These are phyloP conservation scores for Oryzias woworae DNA, from an alignment of 2,113 vertebrate genomes.

Conservation along the genomic window DNA sequence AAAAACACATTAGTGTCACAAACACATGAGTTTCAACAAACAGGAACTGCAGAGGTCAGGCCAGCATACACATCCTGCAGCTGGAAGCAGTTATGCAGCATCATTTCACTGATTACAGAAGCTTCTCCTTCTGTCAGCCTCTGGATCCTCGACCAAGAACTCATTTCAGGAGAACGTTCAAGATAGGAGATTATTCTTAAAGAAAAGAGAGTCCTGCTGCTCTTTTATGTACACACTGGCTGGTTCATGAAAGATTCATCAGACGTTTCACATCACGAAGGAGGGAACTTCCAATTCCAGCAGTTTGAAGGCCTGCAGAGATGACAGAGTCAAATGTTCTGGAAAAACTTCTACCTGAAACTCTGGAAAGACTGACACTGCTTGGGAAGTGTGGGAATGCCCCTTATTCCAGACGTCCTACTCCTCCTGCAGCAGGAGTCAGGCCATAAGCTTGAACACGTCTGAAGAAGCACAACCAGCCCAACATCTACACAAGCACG, in stretches of 20 bases:
- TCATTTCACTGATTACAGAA: neutral
- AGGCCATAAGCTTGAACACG: constrained; percentile 14
- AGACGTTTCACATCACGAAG: neutral
- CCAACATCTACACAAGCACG: neutral
- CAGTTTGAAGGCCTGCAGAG: constrained; percentile 7
- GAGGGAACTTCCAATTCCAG: too few species aligned
- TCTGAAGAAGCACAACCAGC: neutral
- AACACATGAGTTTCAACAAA: constrained; percentile 6
- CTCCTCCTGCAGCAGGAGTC: constrained; percentile 38
- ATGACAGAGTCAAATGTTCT: constrained; percentile 51
- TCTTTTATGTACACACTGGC: too few species aligned
- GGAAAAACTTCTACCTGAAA: constrained; percentile 67
- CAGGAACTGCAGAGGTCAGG: constrained; percentile 4
- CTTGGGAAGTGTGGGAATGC: constrained; percentile 65
- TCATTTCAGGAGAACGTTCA: too few species aligned
- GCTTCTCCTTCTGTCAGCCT: too few species aligned
- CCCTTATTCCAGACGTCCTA: constrained; percentile 73
- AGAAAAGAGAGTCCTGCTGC: too few species aligned
- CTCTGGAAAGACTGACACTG: constrained; percentile 76
- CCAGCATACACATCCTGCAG: constrained; percentile 6
- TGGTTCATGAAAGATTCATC: neutral
- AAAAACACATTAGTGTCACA: constrained; percentile 14
- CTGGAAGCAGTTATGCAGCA: constrained; percentile 8
- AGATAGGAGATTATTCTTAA: too few species aligned
- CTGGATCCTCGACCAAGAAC: too few species aligned